Conservation (phyloP, 2,113 vertebrate genomes). For the Lophotis ruficrista region DNA sequence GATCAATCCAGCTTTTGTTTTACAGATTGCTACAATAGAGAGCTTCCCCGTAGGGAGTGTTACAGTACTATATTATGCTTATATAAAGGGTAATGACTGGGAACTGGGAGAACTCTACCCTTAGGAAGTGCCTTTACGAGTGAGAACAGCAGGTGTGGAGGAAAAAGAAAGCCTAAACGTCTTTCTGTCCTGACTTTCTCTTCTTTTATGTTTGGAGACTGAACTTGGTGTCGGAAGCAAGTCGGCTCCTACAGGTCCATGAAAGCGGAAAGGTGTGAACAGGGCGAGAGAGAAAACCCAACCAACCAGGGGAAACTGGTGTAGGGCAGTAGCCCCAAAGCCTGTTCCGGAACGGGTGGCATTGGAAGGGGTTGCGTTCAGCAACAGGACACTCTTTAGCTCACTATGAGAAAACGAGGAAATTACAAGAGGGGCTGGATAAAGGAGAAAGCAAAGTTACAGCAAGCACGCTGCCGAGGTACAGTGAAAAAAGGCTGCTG, state of each 20-base stretch:
- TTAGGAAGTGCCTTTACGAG: conserved; percentile 27
- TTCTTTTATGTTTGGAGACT: conserved; percentile 35
- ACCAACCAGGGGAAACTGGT: not conserved
- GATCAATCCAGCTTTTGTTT: conserved; percentile 64
- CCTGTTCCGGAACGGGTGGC: not conserved
- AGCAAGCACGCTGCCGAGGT: not conserved
- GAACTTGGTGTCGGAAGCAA: not conserved
- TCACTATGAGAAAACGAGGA: not conserved
- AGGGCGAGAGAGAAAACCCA: not conserved
- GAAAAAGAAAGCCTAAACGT: conserved; percentile 38
- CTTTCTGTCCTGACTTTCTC: conserved; percentile 40
- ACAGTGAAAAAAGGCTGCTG: not conserved
- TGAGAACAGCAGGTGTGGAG: conserved; percentile 26
- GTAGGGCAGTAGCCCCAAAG: not conserved
- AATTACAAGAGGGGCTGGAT: not conserved
- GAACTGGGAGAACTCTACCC: conserved; percentile 48
- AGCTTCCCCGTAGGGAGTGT: conserved; percentile 30
- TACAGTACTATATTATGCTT: conserved; percentile 45
- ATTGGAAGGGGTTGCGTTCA: not conserved
- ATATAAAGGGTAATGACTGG: conserved; percentile 58
- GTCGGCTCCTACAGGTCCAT: not conserved
- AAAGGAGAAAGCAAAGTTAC: not conserved
- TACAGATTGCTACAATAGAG: conserved; percentile 51
- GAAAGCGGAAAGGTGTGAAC: not conserved
- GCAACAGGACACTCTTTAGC: not conserved